phyloP scores from a whole-genome alignment of 1,140 invertebrate species.

The Drosophila sturtevanti region DNA sequence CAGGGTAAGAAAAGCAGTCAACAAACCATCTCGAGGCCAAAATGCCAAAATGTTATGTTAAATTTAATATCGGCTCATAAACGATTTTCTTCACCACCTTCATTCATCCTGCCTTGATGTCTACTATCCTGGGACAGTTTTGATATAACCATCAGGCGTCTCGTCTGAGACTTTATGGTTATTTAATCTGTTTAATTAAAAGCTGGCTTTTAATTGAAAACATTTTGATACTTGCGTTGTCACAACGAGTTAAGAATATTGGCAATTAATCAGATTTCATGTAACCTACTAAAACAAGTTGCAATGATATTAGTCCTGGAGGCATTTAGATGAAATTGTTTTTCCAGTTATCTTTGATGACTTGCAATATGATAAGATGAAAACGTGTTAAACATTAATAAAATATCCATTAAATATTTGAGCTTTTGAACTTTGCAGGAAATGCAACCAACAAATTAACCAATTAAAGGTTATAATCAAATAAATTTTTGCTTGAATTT shows the following conservation, averaged over 20 bases:
- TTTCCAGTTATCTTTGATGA: neutral
- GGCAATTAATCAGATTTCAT: neutral
- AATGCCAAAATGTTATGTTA: slow-evolving; percentile 53
- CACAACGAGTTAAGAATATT: slow-evolving; percentile 15
- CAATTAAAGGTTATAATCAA: no score
- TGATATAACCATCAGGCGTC: slow-evolving; percentile 2
- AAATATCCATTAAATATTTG: no score
- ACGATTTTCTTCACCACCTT: slow-evolving; percentile 18
- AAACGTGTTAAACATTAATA: no score
- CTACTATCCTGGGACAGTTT: neutral
- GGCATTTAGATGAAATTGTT: slow-evolving; percentile 15
- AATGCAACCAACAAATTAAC: no score
- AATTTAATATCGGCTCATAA: slow-evolving; percentile 70
- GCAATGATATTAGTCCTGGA: neutral
- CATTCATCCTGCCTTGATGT: neutral
- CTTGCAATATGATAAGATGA: no score
- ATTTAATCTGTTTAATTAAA: slow-evolving; percentile 74
- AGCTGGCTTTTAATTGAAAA: slow-evolving; percentile 51
- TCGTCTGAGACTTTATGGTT: slow-evolving; percentile 35
- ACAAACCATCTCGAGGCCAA: slow-evolving; percentile 2
- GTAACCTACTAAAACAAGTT: neutral
- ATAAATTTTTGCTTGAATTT: neutral
- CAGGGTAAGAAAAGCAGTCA: neutral
- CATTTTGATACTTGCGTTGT: slow-evolving; percentile 47
- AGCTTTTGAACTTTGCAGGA: no score